Evolutionary conservation across 2,888 invertebrate species (phyloP), one percentile per base, ranked within the genome.

Genomic region (Apeira syringaria): DNA sequence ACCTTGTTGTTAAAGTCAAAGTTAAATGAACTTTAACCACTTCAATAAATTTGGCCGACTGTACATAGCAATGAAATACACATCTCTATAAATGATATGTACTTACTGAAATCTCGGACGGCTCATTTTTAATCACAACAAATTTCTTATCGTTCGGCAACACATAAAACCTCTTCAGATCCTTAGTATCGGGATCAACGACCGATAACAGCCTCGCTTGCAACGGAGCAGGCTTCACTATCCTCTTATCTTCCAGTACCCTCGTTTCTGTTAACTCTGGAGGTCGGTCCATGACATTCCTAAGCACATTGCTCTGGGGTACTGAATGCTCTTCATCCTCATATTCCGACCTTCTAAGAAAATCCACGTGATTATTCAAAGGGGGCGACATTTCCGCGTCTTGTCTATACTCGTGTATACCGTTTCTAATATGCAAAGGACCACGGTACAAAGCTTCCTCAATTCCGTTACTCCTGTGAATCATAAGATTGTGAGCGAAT

Each of bases 41-140:
- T n/a, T n/a, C n/a, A n/a, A n/a, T n/a, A n/a, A n/a, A n/a, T n/a
- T n/a, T n/a, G n/a, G n/a, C n/a, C n/a, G n/a, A n/a, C n/a, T n/a
- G n/a, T n/a, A n/a, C n/a, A 3, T 15, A 15, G 4, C 15, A 2
- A 15, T 15, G 9, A 24, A 24, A 24, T 24, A 9, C 8, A 9
- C 3, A 20, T 20, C 5, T 4, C 6, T 20, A 6, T 4, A 2
- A 17, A 17, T 17, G 1, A 4, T 5, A 17, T 5, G 17, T 7
- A 83, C 86, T 68, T 64, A 92, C 79, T 64, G 87, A 87, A 40
- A 78, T 72, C 39, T 92, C 91, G 29, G 75, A 27, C 1, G 90
- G 90, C 52, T 93, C 91, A 71, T 91, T 93, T 71, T 94, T 94
- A 47, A 92, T 91, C 37, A 94, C 88, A 61, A 94, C 91, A 51